Percentiles rank a stretch among this genome's conserved stretches.
Evolutionary conservation across 2,113 vertebrate genomes (phyloP).

Genomic region (Phyllopteryx taeniolatus): DNA sequence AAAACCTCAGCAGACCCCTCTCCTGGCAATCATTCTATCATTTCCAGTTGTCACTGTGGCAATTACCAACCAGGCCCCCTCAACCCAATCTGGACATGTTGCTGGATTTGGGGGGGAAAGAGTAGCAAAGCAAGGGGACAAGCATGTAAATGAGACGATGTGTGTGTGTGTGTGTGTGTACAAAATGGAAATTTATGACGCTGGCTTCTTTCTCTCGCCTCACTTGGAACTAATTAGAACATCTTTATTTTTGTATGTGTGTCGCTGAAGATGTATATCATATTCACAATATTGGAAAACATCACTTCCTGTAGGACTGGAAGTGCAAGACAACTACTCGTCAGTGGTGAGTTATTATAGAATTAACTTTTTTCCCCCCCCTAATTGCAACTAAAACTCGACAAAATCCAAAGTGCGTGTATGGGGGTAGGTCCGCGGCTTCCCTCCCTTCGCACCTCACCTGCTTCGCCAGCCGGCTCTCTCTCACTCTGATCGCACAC

Average conservation of each 20-base stretch:
- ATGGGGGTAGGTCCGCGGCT: background rate
- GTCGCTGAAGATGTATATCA: constrained; percentile 77
- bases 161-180: constrained; percentile 34
- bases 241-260: background rate
- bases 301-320: constrained; percentile 47
- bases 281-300: constrained; percentile 72
- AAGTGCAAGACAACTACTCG: constrained; percentile 72
- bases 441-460: constrained; percentile 6
- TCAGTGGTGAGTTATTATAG: background rate
- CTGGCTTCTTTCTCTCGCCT: constrained; percentile 81
- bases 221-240: constrained; percentile 82
- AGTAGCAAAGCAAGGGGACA: background rate
- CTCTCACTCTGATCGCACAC: constrained; percentile 81
- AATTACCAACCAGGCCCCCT: constrained; percentile 92
- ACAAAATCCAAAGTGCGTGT: too few species aligned
- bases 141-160: background rate
- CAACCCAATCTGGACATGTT: constrained; percentile 13
- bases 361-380: background rate
- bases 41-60: constrained; percentile 99
- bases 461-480: constrained; percentile 80
- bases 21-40: constrained; percentile 99
- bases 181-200: constrained; percentile 92
- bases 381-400: too few species aligned
- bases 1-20: constrained; percentile 78
- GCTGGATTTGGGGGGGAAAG: background rate